phyloP scores from a whole-genome alignment of 2,113 vertebrate genomes.

The Sminthopsis crassicaudata region DNA sequence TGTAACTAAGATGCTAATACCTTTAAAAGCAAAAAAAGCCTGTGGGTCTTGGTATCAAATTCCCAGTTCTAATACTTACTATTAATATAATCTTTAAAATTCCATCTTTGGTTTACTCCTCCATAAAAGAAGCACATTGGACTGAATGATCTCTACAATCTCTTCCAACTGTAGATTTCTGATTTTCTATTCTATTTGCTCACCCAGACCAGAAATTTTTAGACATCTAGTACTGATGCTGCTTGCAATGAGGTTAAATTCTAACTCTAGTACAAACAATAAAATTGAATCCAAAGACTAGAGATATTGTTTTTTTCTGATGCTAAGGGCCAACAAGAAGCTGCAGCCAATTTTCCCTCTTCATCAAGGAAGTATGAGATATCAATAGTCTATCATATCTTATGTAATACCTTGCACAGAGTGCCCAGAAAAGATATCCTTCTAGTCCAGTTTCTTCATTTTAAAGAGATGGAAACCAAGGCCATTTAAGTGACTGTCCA shows the following conservation, averaged over 20 bases:
- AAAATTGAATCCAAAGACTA: not conserved
- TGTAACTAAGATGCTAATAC: not conserved
- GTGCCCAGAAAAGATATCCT: not conserved
- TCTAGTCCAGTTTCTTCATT: not conserved
- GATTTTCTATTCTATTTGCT: not conserved
- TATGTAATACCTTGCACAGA: not conserved
- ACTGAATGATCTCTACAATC: not conserved
- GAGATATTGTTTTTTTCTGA: not conserved
- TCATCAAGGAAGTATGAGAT: not conserved
- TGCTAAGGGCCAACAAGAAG: not conserved
- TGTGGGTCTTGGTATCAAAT: not conserved
- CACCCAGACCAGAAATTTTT: not conserved
- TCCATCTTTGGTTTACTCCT: not conserved
- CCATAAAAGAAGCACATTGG: not conserved
- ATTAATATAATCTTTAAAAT: not conserved
- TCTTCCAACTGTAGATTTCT: not conserved
- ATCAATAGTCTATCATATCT: not conserved
- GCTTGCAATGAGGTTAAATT: not conserved
- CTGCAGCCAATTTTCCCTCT: not conserved
- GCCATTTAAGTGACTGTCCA: not conserved
- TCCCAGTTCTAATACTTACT: not conserved
- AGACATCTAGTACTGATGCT: not conserved
- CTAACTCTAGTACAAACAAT: not conserved
- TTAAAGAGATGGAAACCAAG: not conserved
- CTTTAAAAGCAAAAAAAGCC: not conserved